phyloP scores from a whole-genome alignment of 2,797 vertebrate species.

The Pangasius djambal region DNA sequence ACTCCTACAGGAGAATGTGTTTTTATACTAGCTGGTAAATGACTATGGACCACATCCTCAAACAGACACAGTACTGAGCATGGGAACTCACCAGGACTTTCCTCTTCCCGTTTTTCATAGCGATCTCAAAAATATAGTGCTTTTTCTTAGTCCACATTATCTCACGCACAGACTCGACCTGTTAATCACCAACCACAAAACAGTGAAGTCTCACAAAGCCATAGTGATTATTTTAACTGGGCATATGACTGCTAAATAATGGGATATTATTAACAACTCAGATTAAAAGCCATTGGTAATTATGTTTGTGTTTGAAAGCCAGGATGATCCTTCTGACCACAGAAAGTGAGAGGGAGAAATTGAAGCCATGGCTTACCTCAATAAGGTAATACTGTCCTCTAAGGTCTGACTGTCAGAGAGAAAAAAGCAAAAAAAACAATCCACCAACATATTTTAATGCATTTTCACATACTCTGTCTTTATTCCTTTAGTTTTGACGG shows the following conservation, averaged over 20 bases:
- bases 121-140: constrained; percentile 77
- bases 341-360: background rate
- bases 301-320: background rate
- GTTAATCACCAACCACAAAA: constrained; percentile 10
- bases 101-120: constrained; percentile 79
- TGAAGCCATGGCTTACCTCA: constrained; percentile 63
- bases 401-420: constrained; percentile 65
- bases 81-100: constrained; percentile 78
- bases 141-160: constrained; percentile 60
- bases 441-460: background rate
- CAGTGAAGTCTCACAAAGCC: background rate
- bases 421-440: background rate
- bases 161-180: constrained; percentile 80
- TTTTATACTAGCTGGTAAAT: constrained; percentile 9
- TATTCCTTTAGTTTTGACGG: background rate
- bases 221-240: background rate
- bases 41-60: constrained; percentile 52
- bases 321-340: background rate
- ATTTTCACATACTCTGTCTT: background rate
- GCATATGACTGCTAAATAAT: background rate
- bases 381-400: constrained; percentile 74
- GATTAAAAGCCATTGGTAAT: background rate
- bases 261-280: background rate
- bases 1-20: constrained; percentile 4
- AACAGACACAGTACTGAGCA: constrained; percentile 30